phyloP scores from a whole-genome alignment of 2,797 vertebrate species.

The Cynopterus sphinx region DNA sequence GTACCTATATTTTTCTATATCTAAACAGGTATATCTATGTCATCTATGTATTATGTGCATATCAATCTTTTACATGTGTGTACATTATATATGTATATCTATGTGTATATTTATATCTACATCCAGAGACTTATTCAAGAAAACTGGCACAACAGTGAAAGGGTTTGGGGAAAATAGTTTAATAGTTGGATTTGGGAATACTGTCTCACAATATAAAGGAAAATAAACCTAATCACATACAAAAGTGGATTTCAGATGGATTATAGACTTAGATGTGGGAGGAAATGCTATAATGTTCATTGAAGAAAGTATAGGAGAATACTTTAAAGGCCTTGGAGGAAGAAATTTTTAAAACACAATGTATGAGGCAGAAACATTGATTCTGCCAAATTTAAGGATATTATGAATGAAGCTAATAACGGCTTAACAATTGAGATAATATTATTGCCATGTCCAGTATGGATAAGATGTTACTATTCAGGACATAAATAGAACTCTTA shows the following conservation, averaged over 20 bases:
- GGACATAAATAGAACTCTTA: background rate
- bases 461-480: background rate
- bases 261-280: background rate
- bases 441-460: background rate
- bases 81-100: background rate
- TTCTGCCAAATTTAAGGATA: background rate
- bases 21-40: too few species aligned
- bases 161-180: background rate
- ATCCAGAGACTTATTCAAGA: background rate
- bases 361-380: background rate
- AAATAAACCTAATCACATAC: background rate
- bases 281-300: background rate
- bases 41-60: background rate
- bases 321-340: background rate
- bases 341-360: background rate
- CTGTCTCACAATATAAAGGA: background rate
- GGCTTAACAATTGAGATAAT: background rate
- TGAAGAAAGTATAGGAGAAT: background rate
- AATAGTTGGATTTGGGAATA: background rate
- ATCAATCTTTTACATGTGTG: background rate
- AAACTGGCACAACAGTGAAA: background rate
- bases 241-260: background rate
- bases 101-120: background rate
- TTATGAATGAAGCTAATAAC: background rate
- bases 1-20: background rate